Evolutionary conservation across 2,888 invertebrate species (phyloP).

Genomic region (Tinea semifulvella): DNA sequence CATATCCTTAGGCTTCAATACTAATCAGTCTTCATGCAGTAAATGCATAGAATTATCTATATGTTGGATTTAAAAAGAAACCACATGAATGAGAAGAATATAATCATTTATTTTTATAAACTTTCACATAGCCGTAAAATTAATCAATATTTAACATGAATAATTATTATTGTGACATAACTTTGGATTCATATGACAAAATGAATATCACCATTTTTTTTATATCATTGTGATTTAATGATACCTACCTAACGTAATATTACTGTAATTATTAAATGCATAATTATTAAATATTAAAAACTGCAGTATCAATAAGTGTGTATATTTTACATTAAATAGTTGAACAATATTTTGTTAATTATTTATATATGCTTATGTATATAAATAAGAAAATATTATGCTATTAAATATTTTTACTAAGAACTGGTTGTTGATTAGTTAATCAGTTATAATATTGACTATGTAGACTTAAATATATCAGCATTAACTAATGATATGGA

Average conservation of each 20-base stretch:
- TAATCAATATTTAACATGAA: conserved; percentile 18
- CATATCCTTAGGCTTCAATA: not conserved
- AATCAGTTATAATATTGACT: too few relatives aligned
- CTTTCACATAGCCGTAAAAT: conserved; percentile 36
- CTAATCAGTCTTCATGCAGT: conserved; percentile 3
- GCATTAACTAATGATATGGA: too few relatives aligned
- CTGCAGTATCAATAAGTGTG: not conserved
- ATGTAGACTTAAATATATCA: too few relatives aligned
- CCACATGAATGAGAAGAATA: conserved; percentile 49
- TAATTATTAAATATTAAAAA: not conserved
- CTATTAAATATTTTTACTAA: too few relatives aligned
- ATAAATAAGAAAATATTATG: too few relatives aligned
- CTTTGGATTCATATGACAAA: conserved; percentile 14
- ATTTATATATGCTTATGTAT: too few relatives aligned
- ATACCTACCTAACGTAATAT: conserved; percentile 5
- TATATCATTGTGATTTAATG: conserved; percentile 10
- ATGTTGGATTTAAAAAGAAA: conserved; percentile 47
- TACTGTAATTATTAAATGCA: not conserved
- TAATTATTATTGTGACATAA: conserved; percentile 12
- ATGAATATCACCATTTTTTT: conserved; percentile 3
- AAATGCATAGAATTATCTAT: not conserved
- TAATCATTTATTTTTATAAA: conserved; percentile 54
- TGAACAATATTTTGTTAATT: not conserved
- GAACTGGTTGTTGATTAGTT: too few relatives aligned
- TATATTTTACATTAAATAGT: conserved; percentile 2